phyloP scores from a whole-genome alignment of 2,888 invertebrate species.

The Apamea monoglypha region DNA sequence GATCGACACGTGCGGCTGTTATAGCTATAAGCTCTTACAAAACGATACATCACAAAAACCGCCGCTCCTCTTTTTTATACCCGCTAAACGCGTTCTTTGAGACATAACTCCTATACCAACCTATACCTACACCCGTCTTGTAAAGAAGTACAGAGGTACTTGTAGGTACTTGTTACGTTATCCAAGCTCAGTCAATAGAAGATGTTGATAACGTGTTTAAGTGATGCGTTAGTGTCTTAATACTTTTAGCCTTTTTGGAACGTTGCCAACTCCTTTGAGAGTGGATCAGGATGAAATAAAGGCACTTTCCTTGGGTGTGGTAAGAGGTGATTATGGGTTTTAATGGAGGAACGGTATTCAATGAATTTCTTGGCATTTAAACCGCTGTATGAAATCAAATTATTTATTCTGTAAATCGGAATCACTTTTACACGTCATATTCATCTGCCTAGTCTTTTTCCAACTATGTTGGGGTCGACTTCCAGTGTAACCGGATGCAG shows the following conservation, averaged over 20 bases:
- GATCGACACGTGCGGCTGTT: too few species aligned
- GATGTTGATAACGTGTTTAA: conserved; percentile 51
- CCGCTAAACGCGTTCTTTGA: not conserved
- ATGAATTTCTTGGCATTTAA: not conserved
- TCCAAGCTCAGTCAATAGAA: conserved; percentile 45
- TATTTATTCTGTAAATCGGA: too few species aligned
- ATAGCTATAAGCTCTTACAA: not conserved
- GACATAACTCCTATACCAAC: conserved; percentile 9
- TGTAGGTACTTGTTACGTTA: conserved; percentile 43
- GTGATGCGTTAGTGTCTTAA: conserved; percentile 39
- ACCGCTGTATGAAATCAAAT: not conserved
- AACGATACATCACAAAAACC: not conserved
- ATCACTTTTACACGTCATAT: too few species aligned
- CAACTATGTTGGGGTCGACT: too few species aligned
- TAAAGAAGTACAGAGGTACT: conserved; percentile 32
- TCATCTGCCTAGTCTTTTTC: too few species aligned
- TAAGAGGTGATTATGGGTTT: conserved; percentile 19
- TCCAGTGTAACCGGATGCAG: too few species aligned
- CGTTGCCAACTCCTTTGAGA: conserved; percentile 28
- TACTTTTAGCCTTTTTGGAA: conserved; percentile 31
- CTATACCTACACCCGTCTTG: not conserved
- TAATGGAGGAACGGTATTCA: not conserved
- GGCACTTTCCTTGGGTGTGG: conserved; percentile 4
- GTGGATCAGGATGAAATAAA: conserved; percentile 25
- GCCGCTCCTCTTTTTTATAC: not conserved